These are phyloP conservation scores for Gonioctena quinquepunctata DNA, from an alignment of 1,140 invertebrate genomes.

Conservation along the genomic window DNA sequence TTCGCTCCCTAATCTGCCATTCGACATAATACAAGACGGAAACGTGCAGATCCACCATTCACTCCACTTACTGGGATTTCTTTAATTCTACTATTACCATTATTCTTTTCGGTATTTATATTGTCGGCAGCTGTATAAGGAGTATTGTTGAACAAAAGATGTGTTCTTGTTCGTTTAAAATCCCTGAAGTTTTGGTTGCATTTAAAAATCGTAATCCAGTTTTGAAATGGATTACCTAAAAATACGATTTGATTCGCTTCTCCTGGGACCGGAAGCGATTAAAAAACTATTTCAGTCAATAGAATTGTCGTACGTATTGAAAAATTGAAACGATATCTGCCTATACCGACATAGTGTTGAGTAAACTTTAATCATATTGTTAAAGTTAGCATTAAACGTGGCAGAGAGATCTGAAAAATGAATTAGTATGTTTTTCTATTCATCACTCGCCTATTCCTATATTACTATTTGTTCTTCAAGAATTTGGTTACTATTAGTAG, in stretches of 20 bases:
- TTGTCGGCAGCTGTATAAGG: not conserved
- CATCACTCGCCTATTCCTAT: too few relatives aligned
- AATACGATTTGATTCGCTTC: not conserved
- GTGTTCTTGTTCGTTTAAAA: not conserved
- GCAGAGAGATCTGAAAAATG: too few relatives aligned
- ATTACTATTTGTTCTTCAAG: too few relatives aligned
- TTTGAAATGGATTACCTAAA: not conserved
- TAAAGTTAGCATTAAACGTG: too few relatives aligned
- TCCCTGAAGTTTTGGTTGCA: not conserved
- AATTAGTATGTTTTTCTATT: too few relatives aligned
- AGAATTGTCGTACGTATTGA: too few relatives aligned
- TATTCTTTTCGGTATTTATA: not conserved
- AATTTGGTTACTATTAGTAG: too few relatives aligned
- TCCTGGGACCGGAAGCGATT: too few relatives aligned
- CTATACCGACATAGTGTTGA: too few relatives aligned
- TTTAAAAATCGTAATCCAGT: not conserved
- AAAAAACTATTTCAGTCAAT: too few relatives aligned
- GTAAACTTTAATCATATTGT: too few relatives aligned
- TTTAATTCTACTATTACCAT: conserved; percentile 1
- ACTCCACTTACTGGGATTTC: not conserved
- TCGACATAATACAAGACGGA: not conserved
- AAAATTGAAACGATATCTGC: too few relatives aligned
- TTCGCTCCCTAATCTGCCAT: not conserved
- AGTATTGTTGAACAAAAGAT: not conserved
- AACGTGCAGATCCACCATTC: conserved; percentile 3